Percentiles rank a stretch among this genome's conserved stretches.
These are phyloP conservation scores for Ischnus inquisitorius DNA, from an alignment of 2,888 invertebrate species.

Conservation along the genomic window DNA sequence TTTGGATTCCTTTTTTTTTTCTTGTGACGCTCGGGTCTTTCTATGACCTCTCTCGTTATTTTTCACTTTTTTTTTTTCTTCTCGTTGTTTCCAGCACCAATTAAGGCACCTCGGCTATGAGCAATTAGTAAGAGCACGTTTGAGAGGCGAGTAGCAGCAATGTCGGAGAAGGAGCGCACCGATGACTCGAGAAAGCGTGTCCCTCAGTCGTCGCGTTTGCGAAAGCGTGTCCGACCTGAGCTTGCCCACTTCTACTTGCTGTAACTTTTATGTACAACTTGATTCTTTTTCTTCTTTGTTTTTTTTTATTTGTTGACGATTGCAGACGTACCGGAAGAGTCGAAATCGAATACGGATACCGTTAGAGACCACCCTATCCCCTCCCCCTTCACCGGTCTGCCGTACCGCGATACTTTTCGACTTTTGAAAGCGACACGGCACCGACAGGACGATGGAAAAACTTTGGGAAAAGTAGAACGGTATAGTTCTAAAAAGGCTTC, in stretches of 20 bases:
- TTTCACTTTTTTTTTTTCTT: constrained; percentile 36
- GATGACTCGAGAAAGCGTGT: constrained; percentile 69
- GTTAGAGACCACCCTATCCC: background rate
- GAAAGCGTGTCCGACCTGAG: constrained; percentile 65
- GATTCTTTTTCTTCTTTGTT: background rate
- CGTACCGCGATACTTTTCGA: constrained; percentile 29
- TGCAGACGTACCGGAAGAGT: background rate
- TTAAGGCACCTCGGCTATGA: constrained; percentile 61
- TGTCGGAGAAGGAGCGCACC: constrained; percentile 49
- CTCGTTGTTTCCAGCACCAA: constrained; percentile 65
- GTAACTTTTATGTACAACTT: constrained; percentile 7
- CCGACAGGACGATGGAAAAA: constrained; percentile 54
- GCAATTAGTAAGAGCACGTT: constrained; percentile 61
- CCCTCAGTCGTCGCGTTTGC: constrained; percentile 47
- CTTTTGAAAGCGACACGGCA: constrained; percentile 43
- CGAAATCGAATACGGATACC: constrained; percentile 30
- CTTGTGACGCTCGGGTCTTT: constrained; percentile 26
- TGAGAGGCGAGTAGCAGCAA: constrained; percentile 38
- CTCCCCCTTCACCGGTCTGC: background rate
- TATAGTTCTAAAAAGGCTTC: constrained; percentile 44
- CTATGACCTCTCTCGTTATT: constrained; percentile 40
- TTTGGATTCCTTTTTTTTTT: constrained; percentile 12
- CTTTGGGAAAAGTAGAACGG: constrained; percentile 59
- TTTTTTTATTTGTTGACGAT: constrained; percentile 4
- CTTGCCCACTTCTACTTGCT: constrained; percentile 48